Evolutionary conservation across 2,113 vertebrate species (phyloP), one percentile per base, ranked within the genome.

Genomic region (Brachypteracias leptosomus): DNA sequence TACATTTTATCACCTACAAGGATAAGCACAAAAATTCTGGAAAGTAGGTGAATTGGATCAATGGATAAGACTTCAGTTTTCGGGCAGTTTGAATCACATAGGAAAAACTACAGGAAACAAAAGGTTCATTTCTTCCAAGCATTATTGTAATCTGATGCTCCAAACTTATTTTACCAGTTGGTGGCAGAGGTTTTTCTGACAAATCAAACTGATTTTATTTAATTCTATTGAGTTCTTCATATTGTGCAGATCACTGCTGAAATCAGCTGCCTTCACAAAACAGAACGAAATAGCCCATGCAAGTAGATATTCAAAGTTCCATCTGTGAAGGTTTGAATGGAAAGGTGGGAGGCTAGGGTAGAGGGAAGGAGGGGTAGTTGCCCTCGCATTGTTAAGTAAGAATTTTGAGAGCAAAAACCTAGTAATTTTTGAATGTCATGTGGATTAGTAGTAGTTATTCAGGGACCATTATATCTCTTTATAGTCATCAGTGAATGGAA

Each of bases 361-460:
- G 1, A 6, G 21, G 9, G 21, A 89, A 91, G 40, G 25, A 90
- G 4, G 3, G 24, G 17, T 5, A 33, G 17, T 59, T 74, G 17
- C 17, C 16, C 24, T 79, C 70, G 26, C 20, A 61, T 11, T 78
- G 15, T n/a, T 33, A 87, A 73, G 36, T 81, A 81, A 85, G 66
- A 89, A 79, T 89, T 91, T 47, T 88, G 52, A 65, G 9, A 90
- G 21, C 3, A 63, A 85, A 95, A 78, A 35, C 8, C 20, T 65
- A 81, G 54, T 26, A 82, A 91, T 86, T 95, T 96, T 95, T 9
- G 0, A 61, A 76, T 81, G 66, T 79, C 52, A 79, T 71, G 28
- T 67, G 38, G 12, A 90, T 97, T 89, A 91, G 83, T 68, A 90
- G 68, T 36, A 89, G 74, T 84, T 71, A 68, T 93, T 75, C 36